Evolutionary conservation across 2,888 invertebrate species (phyloP), one percentile per base, ranked within the genome.

Genomic region (Allophyes oxyacanthae): DNA sequence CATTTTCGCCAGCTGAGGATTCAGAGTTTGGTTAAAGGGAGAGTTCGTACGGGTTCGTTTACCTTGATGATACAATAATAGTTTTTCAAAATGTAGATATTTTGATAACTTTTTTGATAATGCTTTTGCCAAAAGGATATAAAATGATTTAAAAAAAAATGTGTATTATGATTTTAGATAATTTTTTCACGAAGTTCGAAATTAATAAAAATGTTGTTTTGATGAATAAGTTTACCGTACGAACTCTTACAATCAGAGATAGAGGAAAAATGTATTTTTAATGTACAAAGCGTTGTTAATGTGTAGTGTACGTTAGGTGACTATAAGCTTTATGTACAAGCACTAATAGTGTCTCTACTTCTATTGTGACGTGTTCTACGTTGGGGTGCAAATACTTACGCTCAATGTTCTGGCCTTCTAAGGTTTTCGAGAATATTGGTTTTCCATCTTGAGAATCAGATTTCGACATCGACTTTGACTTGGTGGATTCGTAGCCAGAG

Each of bases 1-100:
- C 97, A 80, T 95, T 96, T 83, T 98, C 97, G 46, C 98, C 98
- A 84, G 97, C 98, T 98, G 94, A 48, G 87, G 84, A 92, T 80
- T 87, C 88, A 91, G 66, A 88, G 62, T 59, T 72, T 67, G 34
- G 78, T 89, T 85, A 87, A 48, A 57, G 51, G 44, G 67, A 81
- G 83, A 85, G 88, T 82, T 85, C 87, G 89, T 84, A 90, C 88
- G 89, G 81, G 28, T 73, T 28, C 55, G 25, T 65, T 49, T 59
- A 58, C 51, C 49, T 65, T 30, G 43, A 73, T 32, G 50, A 61
- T n/a, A n/a, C n/a, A n/a, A n/a, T n/a, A n/a, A n/a, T n/a, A n/a
- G n/a, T n/a, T n/a, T n/a, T n/a, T n/a, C n/a, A n/a, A n/a, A n/a
- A n/a, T n/a, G n/a, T n/a, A n/a, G n/a, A n/a, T 11, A 14, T 36